Evolutionary conservation across 1,140 invertebrate species (phyloP).

Genomic region (Melipona quadrifasciata): DNA sequence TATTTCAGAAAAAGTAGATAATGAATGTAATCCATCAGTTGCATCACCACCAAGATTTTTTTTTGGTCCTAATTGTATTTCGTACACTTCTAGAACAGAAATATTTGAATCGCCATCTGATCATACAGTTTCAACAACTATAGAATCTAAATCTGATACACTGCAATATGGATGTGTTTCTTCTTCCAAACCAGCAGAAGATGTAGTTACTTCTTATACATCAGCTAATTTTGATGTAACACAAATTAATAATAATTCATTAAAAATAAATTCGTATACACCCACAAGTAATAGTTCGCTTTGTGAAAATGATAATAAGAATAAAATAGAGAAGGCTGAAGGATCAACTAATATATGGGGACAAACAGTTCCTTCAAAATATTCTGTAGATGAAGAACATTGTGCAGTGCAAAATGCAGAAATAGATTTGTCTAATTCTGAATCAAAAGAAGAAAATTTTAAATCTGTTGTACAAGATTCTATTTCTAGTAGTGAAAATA

Average conservation of each 20-base stretch:
- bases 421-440: background rate
- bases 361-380: slow-evolving; percentile 22
- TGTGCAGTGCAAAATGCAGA: background rate
- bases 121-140: slow-evolving; percentile 47
- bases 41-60: slow-evolving; percentile 77
- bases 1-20: slow-evolving; percentile 33
- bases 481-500: slow-evolving; percentile 38
- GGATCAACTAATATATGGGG: slow-evolving; percentile 39
- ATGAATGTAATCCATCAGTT: slow-evolving; percentile 52
- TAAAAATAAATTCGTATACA: slow-evolving; percentile 57
- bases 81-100: slow-evolving; percentile 69
- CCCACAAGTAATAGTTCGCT: slow-evolving; percentile 61
- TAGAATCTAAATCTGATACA: slow-evolving; percentile 50
- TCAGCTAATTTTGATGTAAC: slow-evolving; percentile 51
- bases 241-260: slow-evolving; percentile 71
- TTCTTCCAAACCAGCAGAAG: slow-evolving; percentile 56
- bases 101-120: slow-evolving; percentile 37
- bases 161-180: slow-evolving; percentile 65
- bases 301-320: slow-evolving; percentile 21
- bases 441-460: slow-evolving; percentile 18
- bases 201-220: slow-evolving; percentile 38
- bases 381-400: slow-evolving; percentile 6
- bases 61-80: slow-evolving; percentile 80
- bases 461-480: slow-evolving; percentile 35
- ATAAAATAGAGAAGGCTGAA: slow-evolving; percentile 35